Conservation (phyloP, 2,797 vertebrate genomes). For the Rhinoraja longicauda region DNA sequence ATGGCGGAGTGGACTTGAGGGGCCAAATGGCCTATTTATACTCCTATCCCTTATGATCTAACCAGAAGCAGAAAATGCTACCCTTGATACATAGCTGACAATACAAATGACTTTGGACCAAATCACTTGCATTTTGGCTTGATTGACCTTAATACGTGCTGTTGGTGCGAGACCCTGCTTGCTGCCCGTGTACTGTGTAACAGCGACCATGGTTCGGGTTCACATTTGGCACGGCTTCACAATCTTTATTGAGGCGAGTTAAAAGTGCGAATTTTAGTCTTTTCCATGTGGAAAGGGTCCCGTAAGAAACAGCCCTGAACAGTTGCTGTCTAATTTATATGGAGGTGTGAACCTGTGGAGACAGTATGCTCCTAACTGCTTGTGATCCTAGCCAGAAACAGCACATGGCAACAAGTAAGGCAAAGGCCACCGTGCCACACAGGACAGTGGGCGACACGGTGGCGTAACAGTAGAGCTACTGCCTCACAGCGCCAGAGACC, state of each 20-base stretch:
- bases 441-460: not conserved
- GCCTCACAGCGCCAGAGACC: too few relatives aligned
- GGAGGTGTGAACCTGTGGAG: not conserved
- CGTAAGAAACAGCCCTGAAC: not conserved
- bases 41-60: too few relatives aligned
- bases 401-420: not conserved
- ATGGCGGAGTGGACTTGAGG: too few relatives aligned
- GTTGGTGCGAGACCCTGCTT: not conserved
- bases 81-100: not conserved
- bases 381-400: too few relatives aligned
- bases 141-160: not conserved
- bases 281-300: not conserved
- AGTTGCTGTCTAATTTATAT: too few relatives aligned
- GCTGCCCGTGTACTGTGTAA: too few relatives aligned
- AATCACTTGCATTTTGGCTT: not conserved
- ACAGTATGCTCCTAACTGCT: not conserved
- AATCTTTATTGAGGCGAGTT: not conserved
- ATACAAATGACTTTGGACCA: not conserved
- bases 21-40: too few relatives aligned
- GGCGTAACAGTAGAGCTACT: too few relatives aligned
- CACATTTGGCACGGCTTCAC: not conserved
- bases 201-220: not conserved
- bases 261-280: not conserved
- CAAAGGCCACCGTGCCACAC: not conserved
- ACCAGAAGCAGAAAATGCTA: not conserved